Evolutionary conservation across 2,113 vertebrate genomes (phyloP).

Genomic region (Recurvirostra avosetta): DNA sequence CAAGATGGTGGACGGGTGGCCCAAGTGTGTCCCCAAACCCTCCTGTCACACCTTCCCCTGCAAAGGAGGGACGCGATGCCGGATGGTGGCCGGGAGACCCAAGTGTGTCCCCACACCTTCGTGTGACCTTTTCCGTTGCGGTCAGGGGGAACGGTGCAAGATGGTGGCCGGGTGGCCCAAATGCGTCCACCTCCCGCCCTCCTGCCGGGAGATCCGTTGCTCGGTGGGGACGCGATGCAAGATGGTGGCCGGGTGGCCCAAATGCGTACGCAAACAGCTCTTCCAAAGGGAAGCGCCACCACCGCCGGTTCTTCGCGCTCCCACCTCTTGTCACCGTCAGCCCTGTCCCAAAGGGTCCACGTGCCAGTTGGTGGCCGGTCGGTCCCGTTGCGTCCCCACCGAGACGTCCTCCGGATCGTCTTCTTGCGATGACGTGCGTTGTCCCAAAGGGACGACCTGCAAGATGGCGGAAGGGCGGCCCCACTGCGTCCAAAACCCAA

Average conservation of each 20-base stretch:
- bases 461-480: neutral
- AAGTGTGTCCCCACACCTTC: neutral
- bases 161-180: neutral
- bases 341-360: neutral
- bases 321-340: neutral
- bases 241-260: neutral
- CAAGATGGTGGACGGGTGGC: neutral
- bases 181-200: neutral
- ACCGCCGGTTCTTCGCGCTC: accelerated
- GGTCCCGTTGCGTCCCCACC: neutral
- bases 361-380: neutral
- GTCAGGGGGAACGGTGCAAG: neutral
- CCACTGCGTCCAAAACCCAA: neutral
- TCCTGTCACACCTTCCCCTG: neutral
- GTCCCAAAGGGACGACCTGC: neutral
- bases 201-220: neutral
- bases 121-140: neutral
- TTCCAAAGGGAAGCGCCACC: neutral
- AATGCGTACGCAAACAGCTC: neutral
- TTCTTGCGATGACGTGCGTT: neutral
- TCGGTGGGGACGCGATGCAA: neutral
- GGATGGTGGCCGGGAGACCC: neutral
- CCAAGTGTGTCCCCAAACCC: neutral
- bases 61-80: neutral
- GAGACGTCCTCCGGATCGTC: accelerated